Base-by-base conservation (phyloP, 2,797 vertebrate species). In the Neosilurus hyrtlii region DNA sequence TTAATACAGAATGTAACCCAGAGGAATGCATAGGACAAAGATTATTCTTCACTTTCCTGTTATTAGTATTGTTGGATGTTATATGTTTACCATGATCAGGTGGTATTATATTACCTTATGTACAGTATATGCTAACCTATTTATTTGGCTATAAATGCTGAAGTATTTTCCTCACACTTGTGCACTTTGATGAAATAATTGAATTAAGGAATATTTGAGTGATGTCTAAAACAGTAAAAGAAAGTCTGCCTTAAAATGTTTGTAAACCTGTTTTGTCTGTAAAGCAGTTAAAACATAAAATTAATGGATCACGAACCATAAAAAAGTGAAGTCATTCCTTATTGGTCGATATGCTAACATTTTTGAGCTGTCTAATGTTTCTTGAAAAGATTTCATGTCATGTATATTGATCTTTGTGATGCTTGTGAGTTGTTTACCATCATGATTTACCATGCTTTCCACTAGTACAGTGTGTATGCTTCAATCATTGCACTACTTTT, bases 401-500 rank as follows among this genome's bases (percentile, higher is more conserved):
- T 75, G 54, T 63, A 18, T 65, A 26, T 15, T 78, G 59, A 51
- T 24, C 56, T 2, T 14, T 15, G 49, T 24, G 49, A 54, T 30
- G 16, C n/a, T 51, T 63, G 76, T 78, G 76, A 78, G 26, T 18
- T 78, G 76, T 65, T 52, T 43, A 43, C 22, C n/a, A 24, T 14
- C 35, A 76, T n/a, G 30, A 59, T 59, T 16, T 20, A 63, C 4
- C 22, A 3, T 74, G 49, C 24, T 67, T 1, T 54, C 74, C 35
- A 57, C 14, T 63, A 14, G 43, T 43, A 43, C 37, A 62, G 26
- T 16, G 3, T 59, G 8, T 56, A 80, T 24, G n/a, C 75, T 75
- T 83, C 85, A 51, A 84, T 76, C 74, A 82, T 85, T 86, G 74
- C 84, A 68, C 75, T 86, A 9, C 84, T 73, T 88, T 1, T 88